Percentiles rank a stretch among this genome's conserved stretches.
Evolutionary conservation across 2,113 vertebrate species (phyloP).

Genomic region (Mellivora capensis): DNA sequence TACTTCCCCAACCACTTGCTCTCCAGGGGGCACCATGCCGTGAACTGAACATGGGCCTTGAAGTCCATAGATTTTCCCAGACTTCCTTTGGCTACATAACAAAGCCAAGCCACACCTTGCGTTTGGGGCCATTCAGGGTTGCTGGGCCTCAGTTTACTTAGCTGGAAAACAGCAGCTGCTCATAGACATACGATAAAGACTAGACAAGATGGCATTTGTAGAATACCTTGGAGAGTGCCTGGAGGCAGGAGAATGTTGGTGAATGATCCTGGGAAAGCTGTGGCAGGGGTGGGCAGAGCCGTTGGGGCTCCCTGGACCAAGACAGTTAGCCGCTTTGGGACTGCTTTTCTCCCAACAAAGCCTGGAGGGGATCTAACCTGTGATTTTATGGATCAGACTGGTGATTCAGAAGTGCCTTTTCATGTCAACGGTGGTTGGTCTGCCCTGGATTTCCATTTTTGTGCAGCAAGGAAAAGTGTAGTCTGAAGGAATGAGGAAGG

Average conservation of each 20-base stretch:
- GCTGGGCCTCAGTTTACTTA: background rate
- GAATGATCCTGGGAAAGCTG: background rate
- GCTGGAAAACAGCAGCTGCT: background rate
- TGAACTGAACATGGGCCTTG: background rate
- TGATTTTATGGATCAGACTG: background rate
- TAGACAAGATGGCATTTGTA: background rate
- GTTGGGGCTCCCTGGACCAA: background rate
- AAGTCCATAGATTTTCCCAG: background rate
- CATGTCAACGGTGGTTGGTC: background rate
- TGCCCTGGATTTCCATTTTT: background rate
- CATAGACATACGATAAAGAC: background rate
- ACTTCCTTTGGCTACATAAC: background rate
- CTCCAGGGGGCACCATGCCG: rapidly evolving
- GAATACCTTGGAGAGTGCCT: background rate
- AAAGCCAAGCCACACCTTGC: background rate
- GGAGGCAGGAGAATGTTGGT: background rate
- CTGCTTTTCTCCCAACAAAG: background rate
- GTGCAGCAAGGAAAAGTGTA: too few relatives aligned
- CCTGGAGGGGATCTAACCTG: background rate
- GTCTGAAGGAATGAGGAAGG: background rate
- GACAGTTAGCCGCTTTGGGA: background rate
- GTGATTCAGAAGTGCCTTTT: background rate
- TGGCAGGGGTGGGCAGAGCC: background rate
- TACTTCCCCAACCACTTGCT: background rate
- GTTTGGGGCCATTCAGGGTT: background rate